A percentile compares a stretch with the other conserved stretches of the same genome.
Evolutionary conservation across 1,140 invertebrate genomes (phyloP).

Genomic region (Neotoxoptera formosana): DNA sequence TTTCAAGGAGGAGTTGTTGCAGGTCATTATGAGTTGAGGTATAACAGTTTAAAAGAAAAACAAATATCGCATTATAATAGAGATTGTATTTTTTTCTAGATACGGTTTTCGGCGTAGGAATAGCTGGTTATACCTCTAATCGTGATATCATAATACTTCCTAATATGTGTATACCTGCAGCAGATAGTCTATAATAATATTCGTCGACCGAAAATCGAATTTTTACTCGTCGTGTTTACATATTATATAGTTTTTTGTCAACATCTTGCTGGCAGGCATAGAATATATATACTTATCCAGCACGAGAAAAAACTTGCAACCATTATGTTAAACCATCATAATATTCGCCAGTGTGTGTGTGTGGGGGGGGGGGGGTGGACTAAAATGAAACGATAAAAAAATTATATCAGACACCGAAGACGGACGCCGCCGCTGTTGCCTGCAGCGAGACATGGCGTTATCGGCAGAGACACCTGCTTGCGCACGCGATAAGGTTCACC

Average conservation of each 20-base stretch:
- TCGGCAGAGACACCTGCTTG: neutral
- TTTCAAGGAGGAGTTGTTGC: neutral
- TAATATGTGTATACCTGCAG: neutral
- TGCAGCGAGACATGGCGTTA: neutral
- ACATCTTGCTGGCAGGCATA: neutral
- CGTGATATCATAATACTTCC: neutral
- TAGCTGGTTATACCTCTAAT: neutral
- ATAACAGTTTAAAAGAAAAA: neutral
- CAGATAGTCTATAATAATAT: neutral
- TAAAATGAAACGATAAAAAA: neutral
- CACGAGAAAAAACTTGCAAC: neutral
- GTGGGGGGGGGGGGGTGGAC: neutral
- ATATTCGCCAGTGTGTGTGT: neutral
- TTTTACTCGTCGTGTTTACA: neutral
- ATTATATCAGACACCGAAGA: neutral
- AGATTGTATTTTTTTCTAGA: neutral
- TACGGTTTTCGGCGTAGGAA: neutral
- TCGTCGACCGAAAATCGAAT: neutral
- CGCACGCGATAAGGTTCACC: slow-evolving; percentile 36
- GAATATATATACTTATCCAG: neutral
- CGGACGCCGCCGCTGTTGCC: neutral
- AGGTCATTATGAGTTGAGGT: neutral
- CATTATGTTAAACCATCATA: neutral
- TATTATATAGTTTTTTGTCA: neutral
- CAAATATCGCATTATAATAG: neutral